phyloP scores from a whole-genome alignment of 2,888 invertebrate genomes.

The Eristalis tenax region DNA sequence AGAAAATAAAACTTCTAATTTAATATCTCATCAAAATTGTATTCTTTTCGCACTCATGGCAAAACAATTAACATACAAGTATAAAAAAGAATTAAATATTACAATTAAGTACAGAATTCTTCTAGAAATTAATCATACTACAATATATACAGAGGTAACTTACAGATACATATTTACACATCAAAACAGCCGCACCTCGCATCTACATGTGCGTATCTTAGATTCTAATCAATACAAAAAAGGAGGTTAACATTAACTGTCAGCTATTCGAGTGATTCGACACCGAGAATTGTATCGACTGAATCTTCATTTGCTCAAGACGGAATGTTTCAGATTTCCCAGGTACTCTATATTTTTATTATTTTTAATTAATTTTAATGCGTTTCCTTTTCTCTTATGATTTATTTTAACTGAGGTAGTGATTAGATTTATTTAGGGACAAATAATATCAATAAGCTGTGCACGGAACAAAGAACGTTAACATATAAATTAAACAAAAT shows the following conservation, averaged over 20 bases:
- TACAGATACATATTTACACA: constrained; percentile 44
- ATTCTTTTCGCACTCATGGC: constrained; percentile 31
- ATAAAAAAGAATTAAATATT: constrained; percentile 54
- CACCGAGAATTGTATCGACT: background rate
- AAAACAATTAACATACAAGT: constrained; percentile 51
- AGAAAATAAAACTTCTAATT: background rate
- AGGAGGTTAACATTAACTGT: background rate
- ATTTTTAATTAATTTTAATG: constrained; percentile 16
- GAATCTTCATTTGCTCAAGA: constrained; percentile 6
- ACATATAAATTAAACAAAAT: constrained; percentile 57
- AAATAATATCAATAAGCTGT: constrained; percentile 48
- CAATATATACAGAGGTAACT: constrained; percentile 37
- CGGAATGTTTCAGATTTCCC: constrained; percentile 61
- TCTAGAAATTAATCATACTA: constrained; percentile 35
- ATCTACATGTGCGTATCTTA: background rate
- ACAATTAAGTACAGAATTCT: constrained; percentile 53
- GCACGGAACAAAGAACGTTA: constrained; percentile 42
- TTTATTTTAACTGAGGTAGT: constrained; percentile 61
- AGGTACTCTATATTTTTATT: constrained; percentile 55
- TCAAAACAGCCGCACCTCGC: background rate
- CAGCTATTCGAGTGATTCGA: constrained; percentile 14
- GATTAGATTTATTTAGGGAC: constrained; percentile 18
- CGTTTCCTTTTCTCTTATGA: background rate
- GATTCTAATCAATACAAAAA: background rate
- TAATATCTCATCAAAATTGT: constrained; percentile 43